Percentiles rank a stretch among this genome's conserved stretches.
phyloP scores from a whole-genome alignment of 37 sponge, comb jelly and placozoan species.

The Cliona cf. orientalis region DNA sequence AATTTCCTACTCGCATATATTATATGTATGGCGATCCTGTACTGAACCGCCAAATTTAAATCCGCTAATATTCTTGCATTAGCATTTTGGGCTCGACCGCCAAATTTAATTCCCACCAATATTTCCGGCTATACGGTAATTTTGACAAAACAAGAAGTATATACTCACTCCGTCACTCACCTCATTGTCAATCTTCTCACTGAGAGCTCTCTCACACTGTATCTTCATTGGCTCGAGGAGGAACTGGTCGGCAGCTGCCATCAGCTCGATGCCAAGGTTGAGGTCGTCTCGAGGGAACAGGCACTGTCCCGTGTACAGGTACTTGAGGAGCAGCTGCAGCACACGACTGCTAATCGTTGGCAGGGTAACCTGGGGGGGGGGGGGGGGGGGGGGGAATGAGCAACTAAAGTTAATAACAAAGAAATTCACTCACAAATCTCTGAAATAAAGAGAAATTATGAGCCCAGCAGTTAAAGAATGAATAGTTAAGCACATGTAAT shows the following conservation, averaged over 20 bases:
- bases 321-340: constrained; percentile 58
- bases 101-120: too few species aligned
- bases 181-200: constrained; percentile 78
- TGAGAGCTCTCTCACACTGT: constrained; percentile 71
- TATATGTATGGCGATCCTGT: too few species aligned
- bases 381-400: background rate
- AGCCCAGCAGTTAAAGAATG: background rate
- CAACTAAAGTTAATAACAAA: background rate
- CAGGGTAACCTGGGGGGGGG: constrained; percentile 37
- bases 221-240: constrained; percentile 70
- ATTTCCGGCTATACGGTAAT: too few species aligned
- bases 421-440: background rate
- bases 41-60: too few species aligned
- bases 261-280: constrained; percentile 77
- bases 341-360: constrained; percentile 49
- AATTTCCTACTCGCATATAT: too few species aligned
- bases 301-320: constrained; percentile 86
- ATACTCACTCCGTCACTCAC: constrained; percentile 17
- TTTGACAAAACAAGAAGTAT: too few species aligned
- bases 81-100: too few species aligned
- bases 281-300: constrained; percentile 85
- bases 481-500: too few species aligned
- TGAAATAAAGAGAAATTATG: too few species aligned
- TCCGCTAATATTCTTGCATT: too few species aligned
- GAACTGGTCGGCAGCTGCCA: constrained; percentile 77